A percentile compares a stretch with the other conserved stretches of the same genome.
Conservation (phyloP, 1,140 invertebrate species). For the Meteorus sp. region DNA sequence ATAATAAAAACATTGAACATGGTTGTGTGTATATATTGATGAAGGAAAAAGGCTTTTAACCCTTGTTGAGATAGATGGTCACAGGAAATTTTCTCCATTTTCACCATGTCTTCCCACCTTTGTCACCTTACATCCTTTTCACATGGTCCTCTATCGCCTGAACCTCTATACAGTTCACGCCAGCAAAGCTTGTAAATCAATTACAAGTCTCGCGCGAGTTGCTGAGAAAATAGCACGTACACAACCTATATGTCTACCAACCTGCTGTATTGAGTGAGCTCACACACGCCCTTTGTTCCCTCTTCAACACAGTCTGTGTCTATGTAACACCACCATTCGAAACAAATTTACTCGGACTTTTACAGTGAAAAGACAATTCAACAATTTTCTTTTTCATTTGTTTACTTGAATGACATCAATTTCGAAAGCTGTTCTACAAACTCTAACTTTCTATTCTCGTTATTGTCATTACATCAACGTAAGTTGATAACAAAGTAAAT, state of each 20-base stretch:
- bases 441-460: background rate
- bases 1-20: no score
- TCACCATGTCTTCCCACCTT: background rate
- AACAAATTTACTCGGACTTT: no score
- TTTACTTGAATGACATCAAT: slow-evolving; percentile 14
- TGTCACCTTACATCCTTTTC: no score
- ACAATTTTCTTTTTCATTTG: slow-evolving; percentile 6
- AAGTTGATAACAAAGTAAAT: no score
- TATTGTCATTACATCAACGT: background rate
- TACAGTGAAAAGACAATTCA: no score
- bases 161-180: slow-evolving; percentile 23
- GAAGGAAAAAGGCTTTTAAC: slow-evolving; percentile 1
- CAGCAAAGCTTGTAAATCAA: slow-evolving; percentile 55
- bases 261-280: no score
- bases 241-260: no score
- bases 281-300: no score
- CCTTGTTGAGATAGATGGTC: background rate
- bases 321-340: no score
- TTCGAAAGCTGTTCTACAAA: background rate
- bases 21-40: background rate
- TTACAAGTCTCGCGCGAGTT: slow-evolving; percentile 46
- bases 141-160: background rate
- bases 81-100: slow-evolving; percentile 10
- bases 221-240: slow-evolving; percentile 50
- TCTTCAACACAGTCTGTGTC: no score